Evolutionary conservation across 2,888 invertebrate genomes (phyloP), one percentile per base, ranked within the genome.

Genomic region (Callimorpha dominula): DNA sequence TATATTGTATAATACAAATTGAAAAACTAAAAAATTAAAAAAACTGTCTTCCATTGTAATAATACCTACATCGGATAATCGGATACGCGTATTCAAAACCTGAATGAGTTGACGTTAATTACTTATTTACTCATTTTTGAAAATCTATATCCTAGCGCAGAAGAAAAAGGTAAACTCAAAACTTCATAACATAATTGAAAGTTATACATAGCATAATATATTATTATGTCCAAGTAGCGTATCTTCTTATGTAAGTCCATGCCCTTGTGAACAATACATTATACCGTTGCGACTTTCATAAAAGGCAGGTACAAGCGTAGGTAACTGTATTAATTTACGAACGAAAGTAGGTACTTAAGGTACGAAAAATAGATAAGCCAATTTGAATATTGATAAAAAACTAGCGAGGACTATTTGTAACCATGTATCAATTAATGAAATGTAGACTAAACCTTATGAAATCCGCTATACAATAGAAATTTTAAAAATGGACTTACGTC

Each of bases 261-360:
- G 76, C 73, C 70, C 82, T 73, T 76, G 78, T 83, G 78, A 83
- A 84, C 85, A 84, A 83, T 86, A 84, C 85, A 84, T 83, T 86
- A 81, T 82, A 83, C 82, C 83, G 81, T 75, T 81, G 85, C 78
- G 70, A 71, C 76, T 81, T 76, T 85, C 84, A 87, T 88, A 88
- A 90, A 89, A 71, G 78, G 79, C 74, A 82, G 78, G 79, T 78
- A 85, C 80, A 83, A 84, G 79, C 81, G 78, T 80, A n/a, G n/a
- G n/a, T n/a, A 83, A 75, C 78, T 67, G 75, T 78, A 81, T 85
- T 87, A 85, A 88, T 90, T 90, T 88, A 91, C 88, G 87, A 88
- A 78, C 78, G 43, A 77, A 78, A 0, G n/a, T 54, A n/a, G n/a
- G 5, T 5, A 81, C 81, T 87, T 88, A 88, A 88, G 83, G 70